phyloP scores from a whole-genome alignment of 2,113 vertebrate genomes.

The Larimichthys polyactis region DNA sequence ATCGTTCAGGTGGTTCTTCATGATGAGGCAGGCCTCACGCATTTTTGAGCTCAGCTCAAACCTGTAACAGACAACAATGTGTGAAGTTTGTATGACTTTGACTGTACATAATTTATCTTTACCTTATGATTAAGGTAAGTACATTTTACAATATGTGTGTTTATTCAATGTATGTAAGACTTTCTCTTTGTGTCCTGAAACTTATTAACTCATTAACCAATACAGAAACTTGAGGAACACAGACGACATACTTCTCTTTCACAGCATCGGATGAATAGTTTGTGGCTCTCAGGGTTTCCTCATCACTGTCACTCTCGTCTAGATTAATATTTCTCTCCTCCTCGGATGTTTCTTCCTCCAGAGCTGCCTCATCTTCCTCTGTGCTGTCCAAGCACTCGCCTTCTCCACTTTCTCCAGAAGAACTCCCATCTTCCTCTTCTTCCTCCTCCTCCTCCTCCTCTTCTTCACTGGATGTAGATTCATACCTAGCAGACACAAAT shows the following conservation, averaged over 20 bases:
- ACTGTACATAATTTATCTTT: background rate
- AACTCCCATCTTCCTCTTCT: slow-evolving; percentile 83
- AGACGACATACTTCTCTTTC: slow-evolving; percentile 88
- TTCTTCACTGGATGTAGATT: slow-evolving; percentile 94
- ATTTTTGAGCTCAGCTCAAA: slow-evolving; percentile 93
- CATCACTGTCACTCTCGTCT: slow-evolving; percentile 74
- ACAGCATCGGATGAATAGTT: slow-evolving; percentile 70
- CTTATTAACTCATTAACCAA: background rate
- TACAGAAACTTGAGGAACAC: background rate
- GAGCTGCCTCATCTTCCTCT: slow-evolving; percentile 81
- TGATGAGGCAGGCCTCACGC: slow-evolving; percentile 91
- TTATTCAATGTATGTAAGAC: background rate
- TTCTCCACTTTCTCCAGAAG: slow-evolving; percentile 82
- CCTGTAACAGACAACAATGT: slow-evolving; percentile 73
- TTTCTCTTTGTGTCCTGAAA: background rate
- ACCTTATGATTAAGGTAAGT: background rate
- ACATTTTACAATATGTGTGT: background rate
- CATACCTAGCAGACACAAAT: slow-evolving; percentile 85
- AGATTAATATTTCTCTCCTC: slow-evolving; percentile 84
- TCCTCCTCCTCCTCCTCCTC: slow-evolving; percentile 79
- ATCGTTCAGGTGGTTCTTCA: slow-evolving; percentile 90
- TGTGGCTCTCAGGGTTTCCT: slow-evolving; percentile 49
- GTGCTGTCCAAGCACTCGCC: slow-evolving; percentile 85
- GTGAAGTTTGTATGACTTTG: background rate
- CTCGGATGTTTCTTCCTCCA: slow-evolving; percentile 85